phyloP scores from a whole-genome alignment of 1,140 invertebrate genomes.

The Battus philenor region DNA sequence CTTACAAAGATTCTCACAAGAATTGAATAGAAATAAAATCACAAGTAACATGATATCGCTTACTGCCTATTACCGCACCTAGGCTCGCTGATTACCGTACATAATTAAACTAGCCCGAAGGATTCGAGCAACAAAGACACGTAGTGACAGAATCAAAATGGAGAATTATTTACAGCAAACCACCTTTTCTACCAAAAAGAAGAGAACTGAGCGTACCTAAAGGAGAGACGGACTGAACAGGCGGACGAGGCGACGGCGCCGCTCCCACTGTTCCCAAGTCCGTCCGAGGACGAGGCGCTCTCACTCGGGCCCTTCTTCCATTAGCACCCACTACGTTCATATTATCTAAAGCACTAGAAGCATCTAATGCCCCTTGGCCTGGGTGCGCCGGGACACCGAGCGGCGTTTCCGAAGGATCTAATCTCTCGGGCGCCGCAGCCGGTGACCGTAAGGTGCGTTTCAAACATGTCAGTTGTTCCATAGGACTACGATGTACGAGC shows the following conservation, averaged over 20 bases:
- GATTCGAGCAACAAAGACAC: neutral
- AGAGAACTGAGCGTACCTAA: slow-evolving; percentile 85
- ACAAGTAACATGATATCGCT: slow-evolving; percentile 38
- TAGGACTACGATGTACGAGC: slow-evolving; percentile 80
- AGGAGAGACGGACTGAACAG: slow-evolving; percentile 70
- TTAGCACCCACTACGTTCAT: slow-evolving; percentile 57
- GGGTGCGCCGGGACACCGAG: slow-evolving; percentile 76
- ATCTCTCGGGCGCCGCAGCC: slow-evolving; percentile 44
- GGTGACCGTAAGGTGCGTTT: slow-evolving; percentile 76
- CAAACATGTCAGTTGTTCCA: slow-evolving; percentile 85
- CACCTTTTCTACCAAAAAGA: slow-evolving; percentile 89
- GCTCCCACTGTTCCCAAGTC: slow-evolving; percentile 58
- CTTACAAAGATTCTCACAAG: slow-evolving; percentile 31
- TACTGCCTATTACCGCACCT: neutral
- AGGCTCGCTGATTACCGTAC: neutral
- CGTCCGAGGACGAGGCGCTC: slow-evolving; percentile 60
- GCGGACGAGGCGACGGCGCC: slow-evolving; percentile 67
- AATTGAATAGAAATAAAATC: slow-evolving; percentile 41
- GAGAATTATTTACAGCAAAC: slow-evolving; percentile 77
- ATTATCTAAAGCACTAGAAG: slow-evolving; percentile 35
- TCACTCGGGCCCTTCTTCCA: slow-evolving; percentile 49
- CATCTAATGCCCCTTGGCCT: slow-evolving; percentile 74
- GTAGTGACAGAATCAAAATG: neutral
- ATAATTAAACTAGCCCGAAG: neutral
- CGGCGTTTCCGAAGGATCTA: slow-evolving; percentile 43